Conservation (phyloP, 1,140 invertebrate genomes). For the Spodoptera frugiperda region DNA sequence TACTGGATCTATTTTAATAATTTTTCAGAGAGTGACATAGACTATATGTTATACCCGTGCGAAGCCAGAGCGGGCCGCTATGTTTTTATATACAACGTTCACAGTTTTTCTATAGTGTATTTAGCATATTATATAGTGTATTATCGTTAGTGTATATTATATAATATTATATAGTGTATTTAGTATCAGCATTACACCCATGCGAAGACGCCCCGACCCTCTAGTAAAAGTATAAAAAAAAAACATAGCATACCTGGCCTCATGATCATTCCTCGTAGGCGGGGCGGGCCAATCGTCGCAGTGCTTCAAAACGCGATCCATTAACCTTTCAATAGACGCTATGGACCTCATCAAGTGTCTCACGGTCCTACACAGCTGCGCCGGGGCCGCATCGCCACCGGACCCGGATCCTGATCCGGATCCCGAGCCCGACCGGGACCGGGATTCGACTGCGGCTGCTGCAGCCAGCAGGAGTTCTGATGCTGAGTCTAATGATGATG, state of each 20-base stretch:
- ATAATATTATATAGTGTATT: no score
- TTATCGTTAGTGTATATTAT: no score
- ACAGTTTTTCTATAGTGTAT: no score
- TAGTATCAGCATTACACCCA: no score
- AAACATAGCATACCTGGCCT: conserved; percentile 53
- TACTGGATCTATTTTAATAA: no score
- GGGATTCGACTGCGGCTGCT: conserved; percentile 64
- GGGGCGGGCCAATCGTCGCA: conserved; percentile 67
- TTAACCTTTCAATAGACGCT: conserved; percentile 73
- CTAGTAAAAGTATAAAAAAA: no score
- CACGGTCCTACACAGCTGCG: conserved; percentile 70
- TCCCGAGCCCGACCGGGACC: background rate
- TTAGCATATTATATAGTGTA: no score
- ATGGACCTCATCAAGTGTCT: conserved; percentile 73
- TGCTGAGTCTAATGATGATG: conserved; percentile 67
- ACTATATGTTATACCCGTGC: no score
- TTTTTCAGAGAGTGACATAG: no score
- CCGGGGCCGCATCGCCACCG: conserved; percentile 56
- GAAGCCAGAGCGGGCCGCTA: no score
- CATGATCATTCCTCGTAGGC: conserved; percentile 52
- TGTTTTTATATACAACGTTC: no score
- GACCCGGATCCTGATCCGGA: conserved; percentile 20
- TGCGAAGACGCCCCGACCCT: no score
- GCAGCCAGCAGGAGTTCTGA: conserved; percentile 70
- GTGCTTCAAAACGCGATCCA: conserved; percentile 73